These are phyloP conservation scores for Upupa epops DNA, from an alignment of 2,113 vertebrate genomes.

Conservation along the genomic window DNA sequence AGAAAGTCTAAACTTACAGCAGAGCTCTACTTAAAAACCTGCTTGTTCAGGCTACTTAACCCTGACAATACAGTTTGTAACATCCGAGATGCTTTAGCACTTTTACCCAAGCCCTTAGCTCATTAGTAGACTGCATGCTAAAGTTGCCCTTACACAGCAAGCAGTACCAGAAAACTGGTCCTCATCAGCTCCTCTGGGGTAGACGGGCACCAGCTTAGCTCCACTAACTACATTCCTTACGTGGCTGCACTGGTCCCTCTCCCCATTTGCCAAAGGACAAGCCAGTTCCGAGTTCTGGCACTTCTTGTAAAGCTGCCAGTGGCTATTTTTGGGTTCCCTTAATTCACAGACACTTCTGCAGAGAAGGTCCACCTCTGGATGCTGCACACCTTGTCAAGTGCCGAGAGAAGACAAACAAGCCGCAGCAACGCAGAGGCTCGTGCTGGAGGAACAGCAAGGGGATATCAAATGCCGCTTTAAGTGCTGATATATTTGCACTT, in stretches of 20 bases:
- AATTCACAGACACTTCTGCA: neutral
- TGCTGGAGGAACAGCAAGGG: neutral
- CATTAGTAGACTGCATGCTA: neutral
- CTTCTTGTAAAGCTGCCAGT: neutral
- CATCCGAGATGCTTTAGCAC: neutral
- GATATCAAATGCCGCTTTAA: slow-evolving; percentile 53
- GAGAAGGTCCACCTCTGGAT: neutral
- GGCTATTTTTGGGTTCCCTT: neutral
- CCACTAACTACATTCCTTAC: neutral
- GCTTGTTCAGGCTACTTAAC: neutral
- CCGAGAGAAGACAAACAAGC: neutral
- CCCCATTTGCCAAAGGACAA: neutral
- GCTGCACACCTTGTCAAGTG: neutral
- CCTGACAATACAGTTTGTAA: neutral
- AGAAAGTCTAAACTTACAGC: neutral
- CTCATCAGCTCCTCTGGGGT: rapidly evolving
- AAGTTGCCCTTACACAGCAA: neutral
- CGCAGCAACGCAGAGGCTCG: neutral
- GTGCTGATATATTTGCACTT: slow-evolving; percentile 54
- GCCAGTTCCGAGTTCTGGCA: neutral
- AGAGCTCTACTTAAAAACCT: neutral
- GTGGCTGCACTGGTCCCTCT: rapidly evolving
- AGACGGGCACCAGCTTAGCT: neutral
- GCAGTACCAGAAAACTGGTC: neutral
- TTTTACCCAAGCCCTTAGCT: neutral